A percentile compares a stretch with the other conserved stretches of the same genome.
phyloP scores from a whole-genome alignment of 2,888 invertebrate genomes.

The Ceramica pisi region DNA sequence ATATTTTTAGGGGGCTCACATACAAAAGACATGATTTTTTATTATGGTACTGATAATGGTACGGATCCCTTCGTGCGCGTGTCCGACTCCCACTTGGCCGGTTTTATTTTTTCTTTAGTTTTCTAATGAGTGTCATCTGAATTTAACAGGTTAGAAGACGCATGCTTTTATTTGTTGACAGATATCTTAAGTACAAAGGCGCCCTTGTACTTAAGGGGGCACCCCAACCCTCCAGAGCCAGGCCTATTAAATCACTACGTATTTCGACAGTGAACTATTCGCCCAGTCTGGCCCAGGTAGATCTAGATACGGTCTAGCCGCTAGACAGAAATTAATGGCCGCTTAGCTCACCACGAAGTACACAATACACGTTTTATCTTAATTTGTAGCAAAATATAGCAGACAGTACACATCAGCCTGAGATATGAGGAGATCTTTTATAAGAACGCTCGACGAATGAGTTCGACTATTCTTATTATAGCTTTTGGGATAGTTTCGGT shows the following conservation, averaged over 20 bases:
- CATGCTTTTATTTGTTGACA: no score
- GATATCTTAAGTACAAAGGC: not conserved
- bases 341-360: not conserved
- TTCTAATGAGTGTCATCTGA: not conserved
- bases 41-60: no score
- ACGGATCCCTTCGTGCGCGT: no score
- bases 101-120: no score
- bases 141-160: not conserved
- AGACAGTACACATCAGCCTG: constrained; percentile 11
- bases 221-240: not conserved
- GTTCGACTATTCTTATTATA: not conserved
- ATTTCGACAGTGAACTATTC: constrained; percentile 8
- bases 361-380: constrained; percentile 20
- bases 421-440: constrained; percentile 12
- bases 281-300: constrained; percentile 1
- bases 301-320: not conserved
- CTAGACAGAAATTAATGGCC: constrained; percentile 27
- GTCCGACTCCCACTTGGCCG: no score
- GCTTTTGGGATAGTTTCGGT: not conserved
- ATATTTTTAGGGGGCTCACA: no score
- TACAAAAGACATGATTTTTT: no score
- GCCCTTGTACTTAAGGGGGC: not conserved
- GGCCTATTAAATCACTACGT: constrained; percentile 18
- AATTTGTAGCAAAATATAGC: constrained; percentile 17
- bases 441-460: constrained; percentile 14